Evolutionary conservation across 1,140 invertebrate genomes (phyloP).

Genomic region (Phocides pigmalion): DNA sequence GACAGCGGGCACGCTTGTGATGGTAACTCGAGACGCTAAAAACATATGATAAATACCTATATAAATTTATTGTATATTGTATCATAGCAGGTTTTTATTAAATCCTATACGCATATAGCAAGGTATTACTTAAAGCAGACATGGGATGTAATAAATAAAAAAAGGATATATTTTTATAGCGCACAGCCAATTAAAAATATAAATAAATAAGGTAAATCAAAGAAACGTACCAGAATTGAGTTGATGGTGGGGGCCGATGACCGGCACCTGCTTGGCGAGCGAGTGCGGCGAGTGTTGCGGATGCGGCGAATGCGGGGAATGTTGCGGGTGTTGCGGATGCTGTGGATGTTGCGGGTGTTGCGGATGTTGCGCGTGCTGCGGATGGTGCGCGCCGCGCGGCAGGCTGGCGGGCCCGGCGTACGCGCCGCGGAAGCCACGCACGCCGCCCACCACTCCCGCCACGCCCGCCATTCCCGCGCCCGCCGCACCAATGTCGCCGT

Average conservation of each 20-base stretch:
- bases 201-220: too few relatives aligned
- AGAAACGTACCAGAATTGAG: slow-evolving; percentile 67
- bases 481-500: slow-evolving; percentile 40
- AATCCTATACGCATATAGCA: too few relatives aligned
- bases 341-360: slow-evolving; percentile 58
- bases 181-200: too few relatives aligned
- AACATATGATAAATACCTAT: slow-evolving; percentile 4
- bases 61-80: neutral
- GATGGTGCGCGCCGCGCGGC: slow-evolving; percentile 71
- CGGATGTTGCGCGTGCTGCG: slow-evolving; percentile 39
- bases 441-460: slow-evolving; percentile 34
- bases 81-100: too few relatives aligned
- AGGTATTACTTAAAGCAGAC: too few relatives aligned
- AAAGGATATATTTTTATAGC: too few relatives aligned
- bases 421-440: slow-evolving; percentile 46
- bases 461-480: slow-evolving; percentile 36
- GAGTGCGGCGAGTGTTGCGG: slow-evolving; percentile 38
- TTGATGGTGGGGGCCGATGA: slow-evolving; percentile 63
- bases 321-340: slow-evolving; percentile 33
- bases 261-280: slow-evolving; percentile 70
- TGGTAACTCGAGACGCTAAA: slow-evolving; percentile 84
- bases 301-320: slow-evolving; percentile 13
- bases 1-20: slow-evolving; percentile 82
- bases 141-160: too few relatives aligned
- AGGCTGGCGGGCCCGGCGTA: slow-evolving; percentile 63